Conservation (phyloP, 1,140 invertebrate species). For the Trichogramma pretiosum region DNA sequence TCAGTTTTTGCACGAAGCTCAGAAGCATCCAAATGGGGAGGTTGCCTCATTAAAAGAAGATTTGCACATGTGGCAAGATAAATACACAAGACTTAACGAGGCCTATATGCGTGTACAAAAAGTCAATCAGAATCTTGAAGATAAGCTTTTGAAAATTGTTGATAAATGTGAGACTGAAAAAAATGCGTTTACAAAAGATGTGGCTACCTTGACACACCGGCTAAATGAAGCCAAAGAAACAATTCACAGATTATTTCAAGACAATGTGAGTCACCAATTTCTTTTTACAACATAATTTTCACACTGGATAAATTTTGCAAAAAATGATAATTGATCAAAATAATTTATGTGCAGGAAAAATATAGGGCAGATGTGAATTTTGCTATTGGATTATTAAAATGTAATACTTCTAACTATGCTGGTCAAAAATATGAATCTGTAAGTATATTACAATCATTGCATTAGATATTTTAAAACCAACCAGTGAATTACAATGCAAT, state of each 20-base stretch:
- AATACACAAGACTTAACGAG: constrained; percentile 81
- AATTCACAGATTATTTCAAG: constrained; percentile 77
- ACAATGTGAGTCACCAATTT: constrained; percentile 77
- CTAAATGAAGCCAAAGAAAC: constrained; percentile 81
- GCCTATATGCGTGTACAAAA: constrained; percentile 90
- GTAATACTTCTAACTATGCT: constrained; percentile 90
- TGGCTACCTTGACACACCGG: constrained; percentile 76
- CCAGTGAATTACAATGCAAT: background rate
- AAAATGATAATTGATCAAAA: constrained; percentile 2
- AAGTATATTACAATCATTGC: constrained; percentile 42
- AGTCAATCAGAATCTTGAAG: constrained; percentile 90
- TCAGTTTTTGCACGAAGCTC: constrained; percentile 70
- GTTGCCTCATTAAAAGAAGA: constrained; percentile 75
- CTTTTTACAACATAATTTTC: constrained; percentile 3
- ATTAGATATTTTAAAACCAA: background rate
- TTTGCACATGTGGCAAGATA: constrained; percentile 78
- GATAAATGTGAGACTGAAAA: constrained; percentile 90
- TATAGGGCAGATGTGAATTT: constrained; percentile 91
- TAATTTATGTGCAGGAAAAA: constrained; percentile 64
- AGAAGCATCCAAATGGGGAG: constrained; percentile 64
- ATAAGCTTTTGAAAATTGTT: constrained; percentile 86
- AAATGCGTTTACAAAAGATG: constrained; percentile 74
- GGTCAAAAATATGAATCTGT: constrained; percentile 86
- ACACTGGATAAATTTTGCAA: background rate
- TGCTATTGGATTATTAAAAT: constrained; percentile 88